Conservation (phyloP, 1,140 invertebrate genomes). For the Drosophila sulfurigaster region DNA sequence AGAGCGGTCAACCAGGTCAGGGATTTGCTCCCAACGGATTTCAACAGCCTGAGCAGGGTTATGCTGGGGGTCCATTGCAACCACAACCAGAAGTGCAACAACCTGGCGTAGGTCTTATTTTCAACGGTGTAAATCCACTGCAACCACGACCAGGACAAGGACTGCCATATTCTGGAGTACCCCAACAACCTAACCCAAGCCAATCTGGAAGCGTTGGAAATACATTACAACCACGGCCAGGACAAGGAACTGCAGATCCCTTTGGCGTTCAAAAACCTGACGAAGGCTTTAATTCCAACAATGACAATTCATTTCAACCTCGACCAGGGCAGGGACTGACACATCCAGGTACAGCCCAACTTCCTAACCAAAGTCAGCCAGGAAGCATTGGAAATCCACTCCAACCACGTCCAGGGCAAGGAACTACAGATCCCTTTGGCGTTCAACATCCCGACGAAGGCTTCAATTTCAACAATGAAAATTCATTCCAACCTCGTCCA, state of each 20-base stretch:
- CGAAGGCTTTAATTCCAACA: too few species aligned
- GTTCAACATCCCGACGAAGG: too few species aligned
- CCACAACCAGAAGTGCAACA: conserved; percentile 1
- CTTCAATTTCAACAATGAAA: too few species aligned
- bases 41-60: not conserved
- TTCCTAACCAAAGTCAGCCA: too few species aligned
- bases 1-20: not conserved
- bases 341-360: too few species aligned
- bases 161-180: not conserved
- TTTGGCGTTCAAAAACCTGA: too few species aligned
- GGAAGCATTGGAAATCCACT: conserved; percentile 11
- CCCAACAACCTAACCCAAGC: conserved; percentile 1
- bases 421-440: not conserved
- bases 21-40: too few species aligned
- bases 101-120: not conserved
- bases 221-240: conserved; percentile 50
- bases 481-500: too few species aligned
- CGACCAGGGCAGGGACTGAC: too few species aligned
- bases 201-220: not conserved
- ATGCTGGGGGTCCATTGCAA: not conserved
- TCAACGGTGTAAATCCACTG: too few species aligned
- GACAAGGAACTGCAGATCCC: not conserved
- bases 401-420: conserved; percentile 32
- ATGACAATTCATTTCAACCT: too few species aligned
- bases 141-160: conserved; percentile 9